Evolutionary conservation across 2,888 invertebrate genomes (phyloP).

Genomic region (Macrophya annulata): DNA sequence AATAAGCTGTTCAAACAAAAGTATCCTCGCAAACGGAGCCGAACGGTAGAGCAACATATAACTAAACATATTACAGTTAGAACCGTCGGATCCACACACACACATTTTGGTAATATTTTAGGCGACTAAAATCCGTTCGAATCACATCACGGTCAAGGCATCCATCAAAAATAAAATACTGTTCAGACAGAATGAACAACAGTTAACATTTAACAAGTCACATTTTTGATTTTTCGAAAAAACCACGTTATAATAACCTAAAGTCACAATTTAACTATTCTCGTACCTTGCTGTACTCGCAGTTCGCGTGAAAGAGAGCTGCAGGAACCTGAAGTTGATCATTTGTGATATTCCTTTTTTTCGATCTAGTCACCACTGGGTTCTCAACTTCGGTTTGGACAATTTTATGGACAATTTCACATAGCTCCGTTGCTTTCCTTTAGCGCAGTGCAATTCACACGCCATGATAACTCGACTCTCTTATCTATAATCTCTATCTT

Average conservation of each 20-base stretch:
- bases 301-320: conserved; percentile 68
- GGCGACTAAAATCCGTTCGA: conserved; percentile 60
- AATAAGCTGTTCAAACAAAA: not conserved
- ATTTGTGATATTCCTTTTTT: conserved; percentile 38
- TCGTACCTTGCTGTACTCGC: conserved; percentile 69
- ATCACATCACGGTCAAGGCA: conserved; percentile 59
- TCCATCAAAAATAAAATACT: conserved; percentile 60
- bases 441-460: not conserved
- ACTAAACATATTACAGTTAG: conserved; percentile 27
- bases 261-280: conserved; percentile 61
- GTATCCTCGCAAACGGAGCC: not conserved
- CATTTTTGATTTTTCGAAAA: conserved; percentile 57
- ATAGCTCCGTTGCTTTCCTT: not conserved
- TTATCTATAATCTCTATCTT: not conserved
- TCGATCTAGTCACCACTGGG: conserved; percentile 49
- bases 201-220: conserved; percentile 9
- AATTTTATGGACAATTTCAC: not conserved
- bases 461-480: not conserved
- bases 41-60: not conserved
- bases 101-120: conserved; percentile 52
- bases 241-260: conserved; percentile 55
- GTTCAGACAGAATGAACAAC: conserved; percentile 12
- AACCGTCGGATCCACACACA: conserved; percentile 37
- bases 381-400: conserved; percentile 9
- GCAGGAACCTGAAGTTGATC: conserved; percentile 52